Evolutionary conservation across 2,797 vertebrate species (phyloP).

Genomic region (Hirundo rustica): DNA sequence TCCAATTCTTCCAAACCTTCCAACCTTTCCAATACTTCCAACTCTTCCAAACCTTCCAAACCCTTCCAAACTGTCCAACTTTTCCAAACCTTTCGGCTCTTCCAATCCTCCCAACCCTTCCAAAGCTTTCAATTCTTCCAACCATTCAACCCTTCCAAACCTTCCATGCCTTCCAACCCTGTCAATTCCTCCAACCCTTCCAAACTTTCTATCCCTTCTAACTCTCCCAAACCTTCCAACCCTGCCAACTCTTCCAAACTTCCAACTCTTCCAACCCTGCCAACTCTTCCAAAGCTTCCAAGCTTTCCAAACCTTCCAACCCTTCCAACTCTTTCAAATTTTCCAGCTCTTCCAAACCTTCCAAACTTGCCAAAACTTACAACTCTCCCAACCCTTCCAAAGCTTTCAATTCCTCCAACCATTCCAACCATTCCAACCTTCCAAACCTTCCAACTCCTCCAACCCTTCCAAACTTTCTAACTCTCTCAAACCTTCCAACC

Average conservation of each 20-base stretch:
- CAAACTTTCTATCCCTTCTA: not conserved
- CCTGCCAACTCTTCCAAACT: no score
- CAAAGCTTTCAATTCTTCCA: not conserved
- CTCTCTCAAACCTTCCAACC: rapidly evolving
- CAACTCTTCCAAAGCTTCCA: not conserved
- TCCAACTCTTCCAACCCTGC: not conserved
- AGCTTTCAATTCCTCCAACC: rapidly evolving
- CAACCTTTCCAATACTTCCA: not conserved
- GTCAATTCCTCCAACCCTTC: no score
- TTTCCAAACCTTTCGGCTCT: not conserved
- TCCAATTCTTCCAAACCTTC: not conserved
- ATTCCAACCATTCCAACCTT: not conserved
- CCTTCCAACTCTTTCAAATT: not conserved
- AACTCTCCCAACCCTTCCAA: rapidly evolving
- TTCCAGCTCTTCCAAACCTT: not conserved
- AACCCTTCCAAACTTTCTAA: rapidly evolving
- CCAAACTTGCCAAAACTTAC: rapidly evolving
- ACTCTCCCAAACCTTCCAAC: not conserved
- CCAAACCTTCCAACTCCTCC: not conserved
- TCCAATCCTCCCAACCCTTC: not conserved
- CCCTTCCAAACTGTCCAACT: not conserved
- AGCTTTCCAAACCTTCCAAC: not conserved
- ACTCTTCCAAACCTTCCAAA: not conserved
- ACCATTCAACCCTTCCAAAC: not conserved
- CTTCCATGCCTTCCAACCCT: not conserved